These are phyloP conservation scores for Saturnia japonica DNA, from an alignment of 2,888 invertebrate genomes.

Conservation along the genomic window DNA sequence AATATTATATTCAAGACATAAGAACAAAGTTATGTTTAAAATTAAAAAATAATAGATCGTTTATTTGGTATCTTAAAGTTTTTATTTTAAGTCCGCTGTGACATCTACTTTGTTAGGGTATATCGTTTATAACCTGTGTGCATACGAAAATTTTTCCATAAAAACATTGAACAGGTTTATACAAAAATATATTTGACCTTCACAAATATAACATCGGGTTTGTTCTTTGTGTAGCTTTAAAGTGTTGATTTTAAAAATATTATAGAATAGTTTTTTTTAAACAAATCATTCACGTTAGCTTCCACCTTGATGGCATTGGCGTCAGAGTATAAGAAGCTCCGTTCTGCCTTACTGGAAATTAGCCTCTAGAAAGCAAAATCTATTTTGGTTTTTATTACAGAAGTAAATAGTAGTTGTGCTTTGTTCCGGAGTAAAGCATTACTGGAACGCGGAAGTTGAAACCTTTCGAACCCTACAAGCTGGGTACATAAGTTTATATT, in stretches of 20 bases:
- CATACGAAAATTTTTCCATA: conserved; percentile 25
- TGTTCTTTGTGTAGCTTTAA: neutral
- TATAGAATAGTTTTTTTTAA: too few species aligned
- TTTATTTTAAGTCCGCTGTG: conserved; percentile 6
- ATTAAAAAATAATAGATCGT: neutral
- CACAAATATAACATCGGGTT: conserved; percentile 20
- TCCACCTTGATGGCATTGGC: neutral
- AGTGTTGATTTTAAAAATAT: neutral
- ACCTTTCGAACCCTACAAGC: neutral
- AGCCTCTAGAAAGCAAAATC: neutral
- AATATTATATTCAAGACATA: neutral
- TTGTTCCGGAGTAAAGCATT: neutral
- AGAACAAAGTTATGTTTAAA: neutral
- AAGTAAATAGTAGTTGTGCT: neutral
- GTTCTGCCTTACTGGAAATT: neutral
- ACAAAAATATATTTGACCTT: conserved; percentile 24
- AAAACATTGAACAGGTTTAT: conserved; percentile 26
- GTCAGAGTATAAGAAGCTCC: neutral
- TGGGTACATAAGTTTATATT: neutral
- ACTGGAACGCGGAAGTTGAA: neutral
- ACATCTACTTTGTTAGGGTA: neutral
- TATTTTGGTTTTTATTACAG: neutral
- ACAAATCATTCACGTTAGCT: neutral
- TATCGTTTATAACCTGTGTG: conserved; percentile 16
- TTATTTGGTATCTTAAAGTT: neutral